Conservation (phyloP, 2,113 vertebrate species). For the Meleagris gallopavo region DNA sequence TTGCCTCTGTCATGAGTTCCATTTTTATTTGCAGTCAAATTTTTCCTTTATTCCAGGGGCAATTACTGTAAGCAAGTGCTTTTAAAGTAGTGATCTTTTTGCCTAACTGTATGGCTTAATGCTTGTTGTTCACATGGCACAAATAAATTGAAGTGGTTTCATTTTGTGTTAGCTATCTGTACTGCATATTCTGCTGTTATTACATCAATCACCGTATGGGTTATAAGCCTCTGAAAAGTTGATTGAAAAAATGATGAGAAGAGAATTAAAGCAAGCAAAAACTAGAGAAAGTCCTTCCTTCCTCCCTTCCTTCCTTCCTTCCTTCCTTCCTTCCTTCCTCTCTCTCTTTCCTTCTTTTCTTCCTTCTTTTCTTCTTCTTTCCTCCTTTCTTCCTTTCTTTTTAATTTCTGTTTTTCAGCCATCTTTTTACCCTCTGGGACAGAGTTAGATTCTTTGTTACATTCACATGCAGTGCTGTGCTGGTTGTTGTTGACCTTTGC, state of each 20-base stretch:
- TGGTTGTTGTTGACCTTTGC: not conserved
- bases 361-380: too few relatives aligned
- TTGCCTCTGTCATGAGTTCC: not conserved
- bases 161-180: not conserved
- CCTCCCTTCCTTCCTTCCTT: not conserved
- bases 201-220: not conserved
- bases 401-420: not conserved
- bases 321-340: too few relatives aligned
- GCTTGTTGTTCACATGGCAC: not conserved
- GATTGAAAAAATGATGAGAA: not conserved
- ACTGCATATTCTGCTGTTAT: not conserved
- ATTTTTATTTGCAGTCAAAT: not conserved
- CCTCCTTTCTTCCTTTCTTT: not conserved
- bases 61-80: not conserved
- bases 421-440: not conserved
- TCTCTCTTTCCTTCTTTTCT: too few relatives aligned
- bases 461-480: accelerated
- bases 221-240: not conserved
- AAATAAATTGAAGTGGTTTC: not conserved
- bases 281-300: not conserved
- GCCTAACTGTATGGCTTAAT: not conserved
- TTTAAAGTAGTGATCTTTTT: not conserved
- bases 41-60: not conserved
- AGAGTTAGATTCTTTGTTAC: not conserved
- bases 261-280: not conserved